Base-by-base conservation (phyloP, 2,113 vertebrate genomes). In the Lampris megalopsis region DNA sequence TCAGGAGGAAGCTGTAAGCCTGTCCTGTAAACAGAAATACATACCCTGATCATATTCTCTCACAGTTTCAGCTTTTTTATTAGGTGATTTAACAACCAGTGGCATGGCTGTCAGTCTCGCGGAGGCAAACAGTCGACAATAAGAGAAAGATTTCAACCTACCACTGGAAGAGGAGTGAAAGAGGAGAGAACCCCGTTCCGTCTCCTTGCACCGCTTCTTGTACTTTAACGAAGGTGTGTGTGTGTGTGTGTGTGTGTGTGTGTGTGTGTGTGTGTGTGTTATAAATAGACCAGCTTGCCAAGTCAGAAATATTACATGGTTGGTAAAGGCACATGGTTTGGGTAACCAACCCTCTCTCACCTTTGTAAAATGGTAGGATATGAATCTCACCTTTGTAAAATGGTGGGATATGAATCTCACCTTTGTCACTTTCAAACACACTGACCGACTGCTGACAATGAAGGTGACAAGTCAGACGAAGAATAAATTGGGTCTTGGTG, bases 241-340 rank as follows among this genome's bases (percentile, higher is more conserved):
- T 71, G 62, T 48, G 73, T 67, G 9, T 10, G 2, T 58, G 9
- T 68, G 73, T 69, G 71, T 72, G 24, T 71, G 62, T 48, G 73
- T 67, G 9, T 10, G 2, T 58, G 9, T 68, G 73, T 69, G 61
- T 77, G 68, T 71, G 35, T 68, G 66, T 77, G 76, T 84, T 90
- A 91, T 86, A 80, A 89, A 92, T 91, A 91, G 87, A 84, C 61
- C 72, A 1, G 24, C 38, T 74, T 0, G 36, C 72, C 61, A 73
- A 68, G 75, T 4, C 13, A 82, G 86, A 84, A 80, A 90, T 83
- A 81, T 73, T 73, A 73, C 80, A 78, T 77, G 63, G 77, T 74
- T 83, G 80, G 82, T 58, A 84, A 73, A 70, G 77, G 68, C 59
- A 80, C 81, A 68, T 38, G 86, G 83, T 81, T 86, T 86, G 70